These are phyloP conservation scores for Caenorhabditis afra DNA, from an alignment of 2,888 invertebrate genomes.

Conservation along the genomic window DNA sequence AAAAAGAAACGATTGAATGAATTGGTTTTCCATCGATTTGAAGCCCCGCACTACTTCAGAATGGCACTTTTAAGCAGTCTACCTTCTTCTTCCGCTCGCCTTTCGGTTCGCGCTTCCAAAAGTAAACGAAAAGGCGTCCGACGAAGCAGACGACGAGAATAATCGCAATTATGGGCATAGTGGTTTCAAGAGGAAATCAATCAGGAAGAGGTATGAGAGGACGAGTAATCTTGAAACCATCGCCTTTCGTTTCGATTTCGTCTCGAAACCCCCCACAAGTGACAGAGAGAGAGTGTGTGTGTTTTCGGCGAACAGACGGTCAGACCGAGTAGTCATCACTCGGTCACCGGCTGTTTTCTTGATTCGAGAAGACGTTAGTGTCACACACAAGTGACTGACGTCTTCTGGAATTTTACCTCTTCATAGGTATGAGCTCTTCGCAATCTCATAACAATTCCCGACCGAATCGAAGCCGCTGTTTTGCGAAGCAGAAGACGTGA, in stretches of 20 bases:
- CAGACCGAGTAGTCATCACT: neutral
- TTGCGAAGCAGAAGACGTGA: neutral
- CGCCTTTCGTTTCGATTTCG: constrained; percentile 3
- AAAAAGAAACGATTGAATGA: constrained; percentile 17
- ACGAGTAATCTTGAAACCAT: neutral
- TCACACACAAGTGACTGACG: neutral
- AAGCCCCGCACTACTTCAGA: too few species aligned
- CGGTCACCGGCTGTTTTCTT: neutral
- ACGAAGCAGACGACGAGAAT: constrained; percentile 46
- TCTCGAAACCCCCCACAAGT: too few species aligned
- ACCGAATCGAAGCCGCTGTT: neutral
- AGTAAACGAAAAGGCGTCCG: constrained; percentile 36
- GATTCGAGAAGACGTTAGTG: neutral
- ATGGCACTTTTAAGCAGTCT: too few species aligned
- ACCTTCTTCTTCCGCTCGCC: constrained; percentile 31
- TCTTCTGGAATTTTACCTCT: constrained; percentile 38
- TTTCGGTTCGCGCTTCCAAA: constrained; percentile 46
- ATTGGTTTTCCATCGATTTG: too few species aligned
- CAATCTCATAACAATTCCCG: constrained; percentile 45
- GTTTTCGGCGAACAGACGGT: neutral
- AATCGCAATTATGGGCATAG: constrained; percentile 54
- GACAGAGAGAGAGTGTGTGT: neutral
- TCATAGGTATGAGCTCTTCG: constrained; percentile 61
- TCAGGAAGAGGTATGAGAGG: constrained; percentile 14
- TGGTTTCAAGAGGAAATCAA: constrained; percentile 8